These are phyloP conservation scores for Stylophora pistillata DNA, from an alignment of 64 coral and sea anemone genomes.

Conservation along the genomic window DNA sequence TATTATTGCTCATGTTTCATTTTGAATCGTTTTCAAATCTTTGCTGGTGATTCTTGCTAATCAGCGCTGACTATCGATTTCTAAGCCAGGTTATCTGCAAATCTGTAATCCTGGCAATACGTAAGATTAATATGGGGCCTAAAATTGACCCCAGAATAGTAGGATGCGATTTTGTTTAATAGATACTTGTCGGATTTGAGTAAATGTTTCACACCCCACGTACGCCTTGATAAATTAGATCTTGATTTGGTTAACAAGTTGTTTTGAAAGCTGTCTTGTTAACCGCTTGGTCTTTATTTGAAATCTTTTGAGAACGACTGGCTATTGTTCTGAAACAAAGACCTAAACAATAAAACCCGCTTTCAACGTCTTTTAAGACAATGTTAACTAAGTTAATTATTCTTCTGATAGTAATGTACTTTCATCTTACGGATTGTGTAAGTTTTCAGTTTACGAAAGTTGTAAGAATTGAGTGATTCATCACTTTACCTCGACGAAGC, in stretches of 20 bases:
- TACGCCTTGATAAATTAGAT: not conserved
- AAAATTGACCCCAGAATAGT: not conserved
- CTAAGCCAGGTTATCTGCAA: not conserved
- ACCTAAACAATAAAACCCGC: not conserved
- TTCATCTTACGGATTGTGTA: not conserved
- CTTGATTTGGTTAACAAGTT: not conserved
- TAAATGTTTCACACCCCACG: not conserved
- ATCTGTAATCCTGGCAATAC: not conserved
- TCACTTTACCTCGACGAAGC: not conserved
- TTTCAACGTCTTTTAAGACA: not conserved
- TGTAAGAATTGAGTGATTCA: not conserved
- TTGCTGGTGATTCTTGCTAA: not conserved
- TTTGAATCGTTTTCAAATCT: too few relatives aligned
- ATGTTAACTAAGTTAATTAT: not conserved
- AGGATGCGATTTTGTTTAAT: not conserved
- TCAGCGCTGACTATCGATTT: not conserved
- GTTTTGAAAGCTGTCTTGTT: slow-evolving; percentile 1
- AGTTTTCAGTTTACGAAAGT: not conserved
- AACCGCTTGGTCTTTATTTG: not conserved
- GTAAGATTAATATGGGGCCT: not conserved
- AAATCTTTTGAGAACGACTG: not conserved
- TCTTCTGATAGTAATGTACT: not conserved
- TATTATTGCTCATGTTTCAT: not conserved
- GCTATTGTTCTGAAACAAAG: not conserved
- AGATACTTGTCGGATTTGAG: not conserved